Evolutionary conservation across 2,797 vertebrate genomes (phyloP), one percentile per base, ranked within the genome.

Genomic region (Girardinus metallicus): DNA sequence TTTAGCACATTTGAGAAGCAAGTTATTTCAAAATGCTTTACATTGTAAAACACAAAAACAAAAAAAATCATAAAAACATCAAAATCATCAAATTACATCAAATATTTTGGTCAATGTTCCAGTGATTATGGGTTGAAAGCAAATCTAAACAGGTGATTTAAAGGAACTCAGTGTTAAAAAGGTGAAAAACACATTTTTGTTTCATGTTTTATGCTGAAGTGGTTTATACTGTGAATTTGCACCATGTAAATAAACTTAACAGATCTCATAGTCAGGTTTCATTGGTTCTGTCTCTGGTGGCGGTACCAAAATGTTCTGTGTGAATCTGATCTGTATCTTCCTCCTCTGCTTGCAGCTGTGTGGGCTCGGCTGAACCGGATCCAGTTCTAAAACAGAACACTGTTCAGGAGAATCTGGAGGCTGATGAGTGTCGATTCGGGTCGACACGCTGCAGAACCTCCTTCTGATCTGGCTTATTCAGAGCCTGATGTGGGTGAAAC

Each of bases 331-430:
- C 87, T 49, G 60, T 82, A 94, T 93, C 90, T 87, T 78, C 88
- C 77, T 92, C 83, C 81, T 88, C 80, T 83, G 88, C 87, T 83
- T 78, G 71, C 76, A 43, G 44, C 55, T 83, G 76, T 87, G 92
- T 86, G 86, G 85, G 88, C 80, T 75, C 86, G 13, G 34, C 57
- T 34, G 72, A 81, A 71, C 55, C 60, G 82, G 76, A 81, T 83
- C 57, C 15, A 62, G 78, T 64, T 21, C 53, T 44, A 18, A n/a
- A 75, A 62, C 55, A 62, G 8, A 36, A 21, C 21, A 10, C 16
- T 18, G 11, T 29, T 15, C 13, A 16, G 26, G 26, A 46, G 41
- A 29, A 46, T 29, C 41, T 71, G 43, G 43, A 71, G 68, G 68
- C 26, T 44, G 68, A 71, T 8, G 41, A 46, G 26, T 15, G 41